Percentiles rank a stretch among this genome's conserved stretches.
These are phyloP conservation scores for Deilephila elpenor DNA, from an alignment of 2,888 invertebrate species.

Conservation along the genomic window DNA sequence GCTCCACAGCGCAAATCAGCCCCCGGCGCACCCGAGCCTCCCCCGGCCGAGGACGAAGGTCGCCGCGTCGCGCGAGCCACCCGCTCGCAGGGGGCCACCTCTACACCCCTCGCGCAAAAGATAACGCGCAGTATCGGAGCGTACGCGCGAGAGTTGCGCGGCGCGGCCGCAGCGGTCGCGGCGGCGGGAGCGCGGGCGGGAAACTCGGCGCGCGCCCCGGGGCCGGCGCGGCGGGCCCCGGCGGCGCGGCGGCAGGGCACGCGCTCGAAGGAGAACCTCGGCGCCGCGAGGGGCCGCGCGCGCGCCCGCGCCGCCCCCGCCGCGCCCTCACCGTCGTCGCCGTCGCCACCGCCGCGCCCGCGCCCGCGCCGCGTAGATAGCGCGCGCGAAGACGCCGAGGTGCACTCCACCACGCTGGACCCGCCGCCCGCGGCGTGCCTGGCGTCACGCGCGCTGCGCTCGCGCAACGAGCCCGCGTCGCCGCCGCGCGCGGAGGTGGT, in stretches of 20 bases:
- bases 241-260: constrained; percentile 66
- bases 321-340: constrained; percentile 49
- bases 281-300: constrained; percentile 64
- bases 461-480: constrained; percentile 55
- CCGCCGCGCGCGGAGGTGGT: constrained; percentile 40
- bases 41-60: constrained; percentile 46
- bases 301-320: constrained; percentile 62
- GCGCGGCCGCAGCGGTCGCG: constrained; percentile 49
- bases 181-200: constrained; percentile 64
- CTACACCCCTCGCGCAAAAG: constrained; percentile 56
- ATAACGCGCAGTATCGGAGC: constrained; percentile 59
- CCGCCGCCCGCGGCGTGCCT: constrained; percentile 40
- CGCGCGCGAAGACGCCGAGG: constrained; percentile 52
- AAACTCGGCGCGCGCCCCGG: constrained; percentile 77
- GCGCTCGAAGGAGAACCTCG: constrained; percentile 79
- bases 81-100: constrained; percentile 53
- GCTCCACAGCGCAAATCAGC: constrained; percentile 40
- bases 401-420: constrained; percentile 65
- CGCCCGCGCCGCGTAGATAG: constrained; percentile 55
- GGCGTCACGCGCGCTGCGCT: constrained; percentile 56
- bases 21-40: constrained; percentile 43
- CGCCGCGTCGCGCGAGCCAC: constrained; percentile 49
- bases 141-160: constrained; percentile 60
- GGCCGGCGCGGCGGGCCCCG: constrained; percentile 70
- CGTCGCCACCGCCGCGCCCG: constrained; percentile 46